Percentiles rank a stretch among this genome's conserved stretches.
Evolutionary conservation across 2,888 invertebrate genomes (phyloP).

Genomic region (Trichogramma dendrolimi): DNA sequence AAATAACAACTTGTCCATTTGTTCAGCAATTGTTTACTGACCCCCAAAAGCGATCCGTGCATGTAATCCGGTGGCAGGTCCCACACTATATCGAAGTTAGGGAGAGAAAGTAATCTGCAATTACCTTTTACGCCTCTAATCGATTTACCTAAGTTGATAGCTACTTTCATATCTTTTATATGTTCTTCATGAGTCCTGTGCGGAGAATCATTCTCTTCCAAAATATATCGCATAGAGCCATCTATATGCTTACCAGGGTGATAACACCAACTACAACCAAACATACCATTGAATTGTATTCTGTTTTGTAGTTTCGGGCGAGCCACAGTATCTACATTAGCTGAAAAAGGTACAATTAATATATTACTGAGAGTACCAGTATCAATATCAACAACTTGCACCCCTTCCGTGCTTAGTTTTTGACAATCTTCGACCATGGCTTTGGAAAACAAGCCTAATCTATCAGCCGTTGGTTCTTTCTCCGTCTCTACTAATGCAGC

Average conservation of each 20-base stretch:
- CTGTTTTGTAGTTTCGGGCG: constrained; percentile 25
- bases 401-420: constrained; percentile 12
- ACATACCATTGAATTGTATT: constrained; percentile 26
- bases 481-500: constrained; percentile 10
- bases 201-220: constrained; percentile 10
- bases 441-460: constrained; percentile 24
- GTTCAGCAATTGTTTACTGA: constrained; percentile 14
- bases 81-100: constrained; percentile 5
- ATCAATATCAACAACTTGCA: constrained; percentile 11
- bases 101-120: constrained; percentile 2
- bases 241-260: constrained; percentile 13
- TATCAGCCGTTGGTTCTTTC: constrained; percentile 19
- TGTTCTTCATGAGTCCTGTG: constrained; percentile 8
- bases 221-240: constrained; percentile 3
- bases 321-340: constrained; percentile 27
- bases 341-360: constrained; percentile 20
- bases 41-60: constrained; percentile 13
- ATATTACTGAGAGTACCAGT: not conserved
- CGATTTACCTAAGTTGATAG: not conserved
- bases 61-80: constrained; percentile 18
- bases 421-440: constrained; percentile 14
- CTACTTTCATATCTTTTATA: not conserved
- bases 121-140: constrained; percentile 11
- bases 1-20: constrained; percentile 6
- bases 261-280: constrained; percentile 30